Evolutionary conservation across 2,888 invertebrate species (phyloP), one percentile per base, ranked within the genome.

Genomic region (Agonopterix subpropinquella): DNA sequence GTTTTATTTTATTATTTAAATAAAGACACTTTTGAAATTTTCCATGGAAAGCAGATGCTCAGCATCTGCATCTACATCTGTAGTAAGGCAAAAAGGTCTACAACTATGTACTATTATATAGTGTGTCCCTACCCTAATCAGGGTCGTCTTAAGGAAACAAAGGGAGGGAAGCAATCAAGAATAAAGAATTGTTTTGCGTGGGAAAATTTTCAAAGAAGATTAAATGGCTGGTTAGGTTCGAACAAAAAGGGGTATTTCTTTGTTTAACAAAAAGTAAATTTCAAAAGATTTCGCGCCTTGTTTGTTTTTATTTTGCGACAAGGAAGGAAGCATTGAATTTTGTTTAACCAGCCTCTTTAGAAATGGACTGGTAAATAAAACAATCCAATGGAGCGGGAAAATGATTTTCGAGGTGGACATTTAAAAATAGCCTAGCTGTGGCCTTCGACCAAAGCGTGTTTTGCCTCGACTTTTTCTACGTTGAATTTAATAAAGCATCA

Each of bases 111-210:
- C 28, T 5, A 28, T 9, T 39, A 39, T 39, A 5, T 10, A 39
- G 39, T 46, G 45, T 46, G 9, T 28, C 11, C 45, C 5, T 11
- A 41, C 36, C 47, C 11, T 9, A 44, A 47, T 36, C 45, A 36
- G 39, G 11, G 43, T 37, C 45, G 44, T 53, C 55, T 53, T 47
- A 51, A 52, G 49, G 51, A 55, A 55, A 61, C 57, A 55, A 57
- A 56, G 48, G 54, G 50, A 11, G 44, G 56, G 51, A 56, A 56
- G 58, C 57, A 61, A 61, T 59, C 57, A 59, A 56, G 56, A 55
- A 57, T 59, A 57, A 61, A 61, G 57, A 57, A 59, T 59, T 61
- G 58, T 59, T 59, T 57, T 55, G 54, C 45, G 47, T 48, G 57
- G 48, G 45, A 56, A 56, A 28, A 53, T 35, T 56, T 59, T 58